These are phyloP conservation scores for Sitobion miscanthi DNA, from an alignment of 1,140 invertebrate species.

Conservation along the genomic window DNA sequence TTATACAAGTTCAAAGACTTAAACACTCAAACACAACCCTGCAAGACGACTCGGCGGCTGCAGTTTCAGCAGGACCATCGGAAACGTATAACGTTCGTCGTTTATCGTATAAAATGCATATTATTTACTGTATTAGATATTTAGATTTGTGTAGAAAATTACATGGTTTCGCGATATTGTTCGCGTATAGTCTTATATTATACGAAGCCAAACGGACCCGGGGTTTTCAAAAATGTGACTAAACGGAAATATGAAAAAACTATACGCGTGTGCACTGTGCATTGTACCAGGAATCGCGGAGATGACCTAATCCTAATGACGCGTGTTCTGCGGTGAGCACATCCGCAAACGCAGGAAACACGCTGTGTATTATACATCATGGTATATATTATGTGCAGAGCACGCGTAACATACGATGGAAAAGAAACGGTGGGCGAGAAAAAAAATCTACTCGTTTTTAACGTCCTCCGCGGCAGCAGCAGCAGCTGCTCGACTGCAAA, in stretches of 20 bases:
- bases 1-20: not conserved
- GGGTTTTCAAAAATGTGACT: not conserved
- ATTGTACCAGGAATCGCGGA: not conserved
- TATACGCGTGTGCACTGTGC: not conserved
- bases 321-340: conserved; percentile 23
- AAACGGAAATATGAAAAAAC: not conserved
- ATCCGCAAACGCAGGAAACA: conserved; percentile 41
- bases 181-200: not conserved
- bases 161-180: not conserved
- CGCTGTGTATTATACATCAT: not conserved
- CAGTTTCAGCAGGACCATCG: not conserved
- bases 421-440: not conserved
- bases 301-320: conserved; percentile 16
- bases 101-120: not conserved
- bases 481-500: conserved; percentile 38
- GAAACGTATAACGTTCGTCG: not conserved
- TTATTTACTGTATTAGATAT: not conserved
- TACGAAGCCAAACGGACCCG: not conserved
- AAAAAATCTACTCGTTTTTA: conserved; percentile 32
- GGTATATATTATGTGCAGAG: not conserved
- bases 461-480: conserved; percentile 24
- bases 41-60: not conserved
- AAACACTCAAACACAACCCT: not conserved
- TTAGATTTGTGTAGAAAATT: not conserved
- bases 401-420: not conserved